Evolutionary conservation across 2,113 vertebrate genomes (phyloP).

Genomic region (Excalfactoria chinensis): DNA sequence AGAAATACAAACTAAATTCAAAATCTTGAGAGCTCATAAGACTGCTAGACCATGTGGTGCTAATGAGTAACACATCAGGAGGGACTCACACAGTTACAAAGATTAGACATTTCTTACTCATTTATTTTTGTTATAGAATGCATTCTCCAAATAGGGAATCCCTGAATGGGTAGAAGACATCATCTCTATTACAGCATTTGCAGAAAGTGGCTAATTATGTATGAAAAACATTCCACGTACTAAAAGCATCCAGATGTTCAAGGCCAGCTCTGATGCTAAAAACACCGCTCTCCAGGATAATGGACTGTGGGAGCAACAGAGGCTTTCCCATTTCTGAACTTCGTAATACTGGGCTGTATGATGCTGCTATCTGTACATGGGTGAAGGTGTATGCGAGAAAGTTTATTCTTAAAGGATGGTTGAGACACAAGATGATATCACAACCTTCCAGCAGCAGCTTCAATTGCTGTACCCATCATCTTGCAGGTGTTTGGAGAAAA

Average conservation of each 20-base stretch:
- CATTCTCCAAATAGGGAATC: neutral
- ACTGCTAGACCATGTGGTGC: neutral
- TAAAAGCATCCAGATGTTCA: neutral
- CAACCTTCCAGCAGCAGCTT: neutral
- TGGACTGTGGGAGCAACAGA: neutral
- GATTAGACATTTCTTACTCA: neutral
- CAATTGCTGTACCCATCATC: too few relatives aligned
- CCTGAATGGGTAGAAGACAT: neutral
- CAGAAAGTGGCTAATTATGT: neutral
- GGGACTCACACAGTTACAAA: neutral
- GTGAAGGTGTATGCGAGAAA: fast-evolving
- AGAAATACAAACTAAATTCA: neutral
- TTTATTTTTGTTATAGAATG: neutral
- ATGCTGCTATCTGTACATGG: neutral
- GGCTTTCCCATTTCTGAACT: neutral
- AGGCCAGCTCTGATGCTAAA: neutral
- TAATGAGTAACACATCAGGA: neutral
- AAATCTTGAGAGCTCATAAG: neutral
- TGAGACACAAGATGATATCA: neutral
- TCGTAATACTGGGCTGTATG: neutral
- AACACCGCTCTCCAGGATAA: neutral
- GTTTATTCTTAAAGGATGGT: too few relatives aligned
- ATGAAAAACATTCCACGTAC: neutral
- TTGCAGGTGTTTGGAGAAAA: too few relatives aligned
- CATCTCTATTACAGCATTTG: neutral